Evolutionary conservation across 2,113 vertebrate genomes (phyloP).

Genomic region (Argyrosomus japonicus): DNA sequence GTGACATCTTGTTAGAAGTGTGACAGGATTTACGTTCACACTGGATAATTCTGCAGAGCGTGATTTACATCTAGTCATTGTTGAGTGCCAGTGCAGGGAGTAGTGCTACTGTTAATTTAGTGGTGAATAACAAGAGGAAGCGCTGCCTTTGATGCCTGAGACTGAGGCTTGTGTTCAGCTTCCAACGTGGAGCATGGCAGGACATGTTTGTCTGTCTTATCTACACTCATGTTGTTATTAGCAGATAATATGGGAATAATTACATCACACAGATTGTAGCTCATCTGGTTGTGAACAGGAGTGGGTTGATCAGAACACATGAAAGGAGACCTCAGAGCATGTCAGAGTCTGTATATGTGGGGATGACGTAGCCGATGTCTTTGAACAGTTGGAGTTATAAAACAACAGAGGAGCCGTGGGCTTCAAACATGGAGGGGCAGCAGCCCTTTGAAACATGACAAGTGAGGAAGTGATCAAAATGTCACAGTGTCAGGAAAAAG

Average conservation of each 20-base stretch:
- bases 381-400: slow-evolving; percentile 58
- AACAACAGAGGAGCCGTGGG: slow-evolving; percentile 57
- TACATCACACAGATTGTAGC: background rate
- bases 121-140: no score
- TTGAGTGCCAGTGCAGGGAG: background rate
- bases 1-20: slow-evolving; percentile 50
- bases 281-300: background rate
- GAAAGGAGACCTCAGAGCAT: slow-evolving; percentile 63
- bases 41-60: background rate
- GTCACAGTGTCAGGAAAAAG: slow-evolving; percentile 52
- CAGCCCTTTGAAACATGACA: slow-evolving; percentile 59
- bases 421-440: slow-evolving; percentile 60
- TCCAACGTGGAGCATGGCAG: background rate
- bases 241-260: background rate
- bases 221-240: background rate
- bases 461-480: slow-evolving; percentile 63
- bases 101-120: background rate
- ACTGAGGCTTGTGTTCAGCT: background rate
- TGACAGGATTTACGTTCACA: background rate
- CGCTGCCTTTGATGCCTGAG: background rate
- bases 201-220: background rate
- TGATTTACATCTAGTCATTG: background rate
- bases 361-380: slow-evolving; percentile 27
- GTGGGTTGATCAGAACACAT: slow-evolving; percentile 57
- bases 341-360: slow-evolving; percentile 26